Conservation (phyloP, 1,140 invertebrate genomes). For the Euglossa dilemma region DNA sequence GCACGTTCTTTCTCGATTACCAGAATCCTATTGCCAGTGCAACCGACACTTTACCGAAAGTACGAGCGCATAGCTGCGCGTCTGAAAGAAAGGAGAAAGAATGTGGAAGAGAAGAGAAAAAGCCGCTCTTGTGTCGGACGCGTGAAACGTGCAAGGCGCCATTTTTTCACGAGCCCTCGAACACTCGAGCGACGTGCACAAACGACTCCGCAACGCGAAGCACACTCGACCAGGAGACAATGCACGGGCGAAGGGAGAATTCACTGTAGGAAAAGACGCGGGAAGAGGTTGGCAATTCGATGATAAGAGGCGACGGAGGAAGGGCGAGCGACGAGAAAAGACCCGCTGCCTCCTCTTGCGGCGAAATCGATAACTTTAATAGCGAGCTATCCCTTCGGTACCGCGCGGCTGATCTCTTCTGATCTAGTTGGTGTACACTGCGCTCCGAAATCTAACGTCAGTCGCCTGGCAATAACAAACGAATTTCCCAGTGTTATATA, state of each 20-base stretch:
- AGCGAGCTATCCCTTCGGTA: conserved; percentile 4
- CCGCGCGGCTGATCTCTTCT: conserved; percentile 6
- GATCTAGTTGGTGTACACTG: no score
- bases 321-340: background rate
- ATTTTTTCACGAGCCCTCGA: conserved; percentile 17
- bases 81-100: background rate
- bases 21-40: background rate
- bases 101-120: no score
- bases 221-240: conserved; percentile 13
- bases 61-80: background rate
- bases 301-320: conserved; percentile 34
- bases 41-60: background rate
- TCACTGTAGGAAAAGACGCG: background rate
- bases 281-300: conserved; percentile 29
- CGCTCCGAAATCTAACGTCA: background rate
- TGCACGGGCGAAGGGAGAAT: background rate
- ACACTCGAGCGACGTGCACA: conserved; percentile 18
- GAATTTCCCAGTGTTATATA: no score
- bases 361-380: conserved; percentile 54
- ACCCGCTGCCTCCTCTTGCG: conserved; percentile 5
- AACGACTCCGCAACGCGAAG: conserved; percentile 39
- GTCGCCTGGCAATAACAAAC: no score
- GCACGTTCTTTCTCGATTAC: background rate
- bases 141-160: conserved; percentile 21
- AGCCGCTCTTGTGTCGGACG: background rate